Evolutionary conservation across 2,113 vertebrate genomes (phyloP), one percentile per base, ranked within the genome.

Genomic region (Psilopogon haemacephalus): DNA sequence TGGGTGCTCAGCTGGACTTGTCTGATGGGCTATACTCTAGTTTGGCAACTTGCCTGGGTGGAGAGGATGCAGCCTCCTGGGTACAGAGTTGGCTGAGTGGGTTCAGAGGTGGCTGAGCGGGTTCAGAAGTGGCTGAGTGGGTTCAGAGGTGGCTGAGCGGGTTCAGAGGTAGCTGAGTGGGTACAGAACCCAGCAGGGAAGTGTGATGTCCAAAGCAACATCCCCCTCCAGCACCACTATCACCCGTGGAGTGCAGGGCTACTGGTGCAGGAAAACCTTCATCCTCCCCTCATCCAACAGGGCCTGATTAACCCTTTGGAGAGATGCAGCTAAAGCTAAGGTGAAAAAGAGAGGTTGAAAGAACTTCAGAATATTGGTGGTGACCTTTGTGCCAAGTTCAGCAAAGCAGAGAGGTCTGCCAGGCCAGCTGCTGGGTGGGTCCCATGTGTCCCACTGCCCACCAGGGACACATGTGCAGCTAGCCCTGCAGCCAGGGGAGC

Each of bases 131-230:
- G 60, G 55, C 60, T 54, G 55, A 65, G 64, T 17, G 5, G 68
- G 50, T 72, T 67, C 46, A 54, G 77, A 70, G 44, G 42, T 44
- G 42, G 7, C 42, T 44, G 42, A 42, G 15, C 16, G 42, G 42
- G 42, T 16, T 14, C 42, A 42, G 42, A 42, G 42, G 18, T 54
- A 56, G 55, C 60, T 54, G 55, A 65, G 64, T 17, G 5, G 71
- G 50, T 76, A 74, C 46, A 54, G 77, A 70, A 44, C 35, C 38
- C 30, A 5, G 19, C 6, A 2, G 50, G 32, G 28, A 33, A 0
- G 1, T 2, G 13, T 2, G 18, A 30, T 21, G n/a, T 12, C 30
- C 73, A 38, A 62, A 55, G 18, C 35, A 40, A 4, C 0, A 0
- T 72, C 20, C 48, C 50, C 50, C 46, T 54, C 40, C 64, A 90